Conservation (phyloP, 2,888 invertebrate species). For the Punctoribates punctum region DNA sequence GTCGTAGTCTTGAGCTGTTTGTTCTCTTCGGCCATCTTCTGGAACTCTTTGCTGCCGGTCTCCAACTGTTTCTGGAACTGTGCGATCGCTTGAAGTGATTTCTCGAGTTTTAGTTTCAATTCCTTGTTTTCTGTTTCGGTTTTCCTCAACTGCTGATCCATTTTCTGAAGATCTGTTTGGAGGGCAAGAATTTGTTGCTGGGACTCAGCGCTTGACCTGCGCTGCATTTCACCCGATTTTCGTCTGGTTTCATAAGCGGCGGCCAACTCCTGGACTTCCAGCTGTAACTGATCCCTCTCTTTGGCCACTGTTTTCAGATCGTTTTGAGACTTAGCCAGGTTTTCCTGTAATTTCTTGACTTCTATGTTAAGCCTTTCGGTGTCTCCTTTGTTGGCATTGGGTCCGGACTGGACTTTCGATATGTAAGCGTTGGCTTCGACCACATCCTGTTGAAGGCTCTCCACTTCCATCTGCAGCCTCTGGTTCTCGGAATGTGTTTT, state of each 20-base stretch:
- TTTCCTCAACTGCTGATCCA: constrained; percentile 46
- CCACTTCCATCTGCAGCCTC: constrained; percentile 49
- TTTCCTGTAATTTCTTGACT: constrained; percentile 45
- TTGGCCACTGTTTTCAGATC: constrained; percentile 41
- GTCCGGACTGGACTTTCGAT: constrained; percentile 43
- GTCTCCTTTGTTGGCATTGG: constrained; percentile 19
- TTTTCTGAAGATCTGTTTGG: constrained; percentile 47
- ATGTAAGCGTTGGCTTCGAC: constrained; percentile 46
- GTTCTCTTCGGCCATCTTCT: constrained; percentile 47
- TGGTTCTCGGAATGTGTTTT: constrained; percentile 49
- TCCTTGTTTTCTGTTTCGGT: constrained; percentile 48
- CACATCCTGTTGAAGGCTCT: constrained; percentile 49
- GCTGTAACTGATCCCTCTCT: constrained; percentile 43
- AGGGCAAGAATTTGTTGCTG: constrained; percentile 45
- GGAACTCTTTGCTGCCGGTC: constrained; percentile 46
- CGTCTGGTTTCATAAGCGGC: constrained; percentile 41
- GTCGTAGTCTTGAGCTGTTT: constrained; percentile 45
- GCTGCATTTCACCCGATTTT: constrained; percentile 23
- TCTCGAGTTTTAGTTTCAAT: constrained; percentile 47
- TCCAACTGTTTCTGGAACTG: constrained; percentile 48
- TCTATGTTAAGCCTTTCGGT: constrained; percentile 41
- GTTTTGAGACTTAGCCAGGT: constrained; percentile 40
- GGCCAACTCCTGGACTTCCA: constrained; percentile 42
- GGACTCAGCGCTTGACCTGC: constrained; percentile 22
- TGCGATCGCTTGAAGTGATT: constrained; percentile 47